Conservation (phyloP, 2,888 invertebrate species). For the Cantharis nigra region DNA sequence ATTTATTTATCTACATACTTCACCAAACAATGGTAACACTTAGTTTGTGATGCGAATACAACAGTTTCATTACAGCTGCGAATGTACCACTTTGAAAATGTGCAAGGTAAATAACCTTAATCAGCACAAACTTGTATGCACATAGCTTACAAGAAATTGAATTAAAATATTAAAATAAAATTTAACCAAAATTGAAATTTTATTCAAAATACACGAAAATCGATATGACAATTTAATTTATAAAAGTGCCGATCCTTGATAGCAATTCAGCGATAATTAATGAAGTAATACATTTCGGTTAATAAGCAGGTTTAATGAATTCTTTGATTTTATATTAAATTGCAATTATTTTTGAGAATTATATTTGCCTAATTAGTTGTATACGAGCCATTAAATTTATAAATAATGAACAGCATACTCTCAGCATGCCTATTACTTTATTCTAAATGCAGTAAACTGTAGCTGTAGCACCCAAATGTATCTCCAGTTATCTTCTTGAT, state of each 20-base stretch:
- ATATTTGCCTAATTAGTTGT: not conserved
- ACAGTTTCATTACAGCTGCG: not conserved
- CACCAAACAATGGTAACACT: not conserved
- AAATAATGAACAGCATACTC: not conserved
- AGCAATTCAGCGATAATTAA: not conserved
- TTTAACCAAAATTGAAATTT: not conserved
- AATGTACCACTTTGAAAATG: not conserved
- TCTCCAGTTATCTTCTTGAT: conserved; percentile 21
- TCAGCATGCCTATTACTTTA: conserved; percentile 2
- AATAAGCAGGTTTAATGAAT: not conserved
- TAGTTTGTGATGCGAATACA: not conserved
- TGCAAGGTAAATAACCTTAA: not conserved
- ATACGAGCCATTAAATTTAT: not conserved
- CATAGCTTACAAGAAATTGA: not conserved
- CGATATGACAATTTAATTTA: not conserved
- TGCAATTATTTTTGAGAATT: not conserved
- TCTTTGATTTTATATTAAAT: not conserved
- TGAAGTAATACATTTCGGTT: not conserved
- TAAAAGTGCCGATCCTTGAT: not conserved
- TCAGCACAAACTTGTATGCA: not conserved
- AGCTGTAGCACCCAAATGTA: conserved; percentile 11
- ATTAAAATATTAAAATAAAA: not conserved
- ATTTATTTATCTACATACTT: not conserved
- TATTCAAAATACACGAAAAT: not conserved
- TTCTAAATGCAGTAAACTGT: conserved; percentile 20